phyloP scores from a whole-genome alignment of 2,113 vertebrate species.

The Ancistrus triradiatus region DNA sequence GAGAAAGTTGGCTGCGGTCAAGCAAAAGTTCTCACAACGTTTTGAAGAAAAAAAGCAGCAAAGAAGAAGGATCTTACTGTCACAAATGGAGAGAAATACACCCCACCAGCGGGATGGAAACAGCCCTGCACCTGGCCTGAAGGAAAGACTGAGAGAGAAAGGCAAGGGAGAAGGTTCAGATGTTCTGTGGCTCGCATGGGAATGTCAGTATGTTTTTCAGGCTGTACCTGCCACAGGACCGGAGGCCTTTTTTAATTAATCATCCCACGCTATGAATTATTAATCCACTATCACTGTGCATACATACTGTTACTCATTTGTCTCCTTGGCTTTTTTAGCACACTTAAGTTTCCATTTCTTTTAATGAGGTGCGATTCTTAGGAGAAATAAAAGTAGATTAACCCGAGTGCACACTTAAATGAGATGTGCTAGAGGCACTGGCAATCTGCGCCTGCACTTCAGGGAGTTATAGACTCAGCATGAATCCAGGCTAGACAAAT shows the following conservation, averaged over 20 bases:
- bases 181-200: slow-evolving; percentile 60
- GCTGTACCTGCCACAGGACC: slow-evolving; percentile 70
- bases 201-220: slow-evolving; percentile 61
- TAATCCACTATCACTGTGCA: slow-evolving; percentile 67
- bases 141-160: slow-evolving; percentile 25
- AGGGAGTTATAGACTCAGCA: slow-evolving; percentile 18
- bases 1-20: not conserved
- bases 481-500: slow-evolving; percentile 3
- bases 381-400: slow-evolving; percentile 46
- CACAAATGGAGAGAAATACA: slow-evolving; percentile 31
- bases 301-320: slow-evolving; percentile 61
- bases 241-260: slow-evolving; percentile 74
- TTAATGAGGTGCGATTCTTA: slow-evolving; percentile 50
- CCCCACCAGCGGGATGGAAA: slow-evolving; percentile 20
- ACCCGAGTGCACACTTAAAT: slow-evolving; percentile 38
- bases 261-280: slow-evolving; percentile 73
- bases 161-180: slow-evolving; percentile 42
- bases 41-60: slow-evolving; percentile 1
- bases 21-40: not conserved
- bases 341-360: slow-evolving; percentile 56
- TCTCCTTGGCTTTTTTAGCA: slow-evolving; percentile 48
- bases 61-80: slow-evolving; percentile 29
- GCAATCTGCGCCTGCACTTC: slow-evolving; percentile 21
- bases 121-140: slow-evolving; percentile 41
- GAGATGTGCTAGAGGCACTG: slow-evolving; percentile 25